Conservation (phyloP, 1,140 invertebrate species). For the Sogatella furcifera region DNA sequence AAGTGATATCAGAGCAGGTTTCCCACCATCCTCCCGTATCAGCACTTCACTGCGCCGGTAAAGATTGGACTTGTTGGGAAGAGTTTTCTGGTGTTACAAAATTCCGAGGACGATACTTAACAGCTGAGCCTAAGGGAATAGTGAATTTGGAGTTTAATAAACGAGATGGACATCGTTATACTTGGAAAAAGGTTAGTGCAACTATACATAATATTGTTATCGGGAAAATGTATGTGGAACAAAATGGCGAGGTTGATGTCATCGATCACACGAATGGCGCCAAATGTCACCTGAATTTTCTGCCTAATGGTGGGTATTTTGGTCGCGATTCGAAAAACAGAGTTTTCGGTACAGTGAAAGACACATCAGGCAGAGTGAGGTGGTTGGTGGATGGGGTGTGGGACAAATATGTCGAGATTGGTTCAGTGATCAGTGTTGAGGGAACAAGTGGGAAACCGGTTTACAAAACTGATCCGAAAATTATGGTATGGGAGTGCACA, state of each 20-base stretch:
- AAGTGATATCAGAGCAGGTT: constrained; percentile 86
- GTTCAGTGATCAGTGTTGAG: constrained; percentile 67
- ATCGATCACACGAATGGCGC: constrained; percentile 75
- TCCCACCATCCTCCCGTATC: constrained; percentile 96
- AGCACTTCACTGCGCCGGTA: constrained; percentile 80
- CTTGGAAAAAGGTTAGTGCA: constrained; percentile 96
- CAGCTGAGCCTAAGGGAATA: constrained; percentile 80
- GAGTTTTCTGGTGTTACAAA: constrained; percentile 97
- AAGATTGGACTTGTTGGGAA: constrained; percentile 88
- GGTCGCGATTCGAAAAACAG: constrained; percentile 73
- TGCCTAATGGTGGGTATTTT: constrained; percentile 91
- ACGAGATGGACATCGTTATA: constrained; percentile 66
- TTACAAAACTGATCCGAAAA: constrained; percentile 80
- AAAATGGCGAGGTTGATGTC: constrained; percentile 98
- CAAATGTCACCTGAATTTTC: constrained; percentile 89
- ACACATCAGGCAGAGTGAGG: constrained; percentile 44
- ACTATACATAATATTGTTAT: constrained; percentile 99
- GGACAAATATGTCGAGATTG: constrained; percentile 90
- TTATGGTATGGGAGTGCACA: constrained; percentile 74
- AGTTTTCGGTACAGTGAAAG: constrained; percentile 54
- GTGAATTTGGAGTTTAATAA: constrained; percentile 63
- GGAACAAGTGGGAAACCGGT: constrained; percentile 65
- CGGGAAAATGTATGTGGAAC: constrained; percentile 97
- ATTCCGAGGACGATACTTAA: constrained; percentile 94
- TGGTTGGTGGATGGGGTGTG: constrained; percentile 87